Base-by-base conservation (phyloP, 2,888 invertebrate species). In the Leptinotarsa haldemani region DNA sequence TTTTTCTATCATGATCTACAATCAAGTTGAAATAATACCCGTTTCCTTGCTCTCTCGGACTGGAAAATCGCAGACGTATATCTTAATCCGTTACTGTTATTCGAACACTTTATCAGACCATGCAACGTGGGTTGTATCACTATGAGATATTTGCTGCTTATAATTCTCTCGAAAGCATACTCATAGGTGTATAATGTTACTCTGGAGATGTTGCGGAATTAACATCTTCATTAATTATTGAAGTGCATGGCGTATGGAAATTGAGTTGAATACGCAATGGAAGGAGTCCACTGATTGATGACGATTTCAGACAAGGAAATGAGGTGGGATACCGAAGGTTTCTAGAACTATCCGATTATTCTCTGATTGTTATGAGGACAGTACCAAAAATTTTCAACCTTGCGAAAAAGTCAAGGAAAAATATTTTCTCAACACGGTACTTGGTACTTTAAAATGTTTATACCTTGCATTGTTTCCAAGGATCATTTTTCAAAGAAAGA, bases 161-260 rank as follows among this genome's bases (percentile, higher is more conserved):
- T 61, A 61, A 30, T 40, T 61, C 61, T 40, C n/a, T 25, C 13
- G 61, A 40, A 30, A 53, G 67, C 47, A 20, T 52, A 67, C 48
- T 67, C 63, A 71, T 71, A 56, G 58, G 50, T 66, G 67, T 61
- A 63, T 63, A 61, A 67, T 50, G 50, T 71, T 65, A 71, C 71
- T 58, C 48, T 50, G 61, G 67, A 71, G 66, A 52, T 61, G 61
- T 67, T 67, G 63, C 67, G 56, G 25, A 71, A 63, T 68, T 52
- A 30, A 67, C 67, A 61, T 61, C 64, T 70, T 67, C 71, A 68
- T 71, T 71, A 63, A 67, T 71, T 71, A 67, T 67, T 22, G 18
- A 5, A 56, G 56, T 68, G 68, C 40, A 68, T 68, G 56, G 56
- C 58, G 50, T 67, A 68, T 68, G 68, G 56, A 56, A 68, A 68